Conservation (phyloP, 2,797 vertebrate genomes). For the Hylomyscus alleni region DNA sequence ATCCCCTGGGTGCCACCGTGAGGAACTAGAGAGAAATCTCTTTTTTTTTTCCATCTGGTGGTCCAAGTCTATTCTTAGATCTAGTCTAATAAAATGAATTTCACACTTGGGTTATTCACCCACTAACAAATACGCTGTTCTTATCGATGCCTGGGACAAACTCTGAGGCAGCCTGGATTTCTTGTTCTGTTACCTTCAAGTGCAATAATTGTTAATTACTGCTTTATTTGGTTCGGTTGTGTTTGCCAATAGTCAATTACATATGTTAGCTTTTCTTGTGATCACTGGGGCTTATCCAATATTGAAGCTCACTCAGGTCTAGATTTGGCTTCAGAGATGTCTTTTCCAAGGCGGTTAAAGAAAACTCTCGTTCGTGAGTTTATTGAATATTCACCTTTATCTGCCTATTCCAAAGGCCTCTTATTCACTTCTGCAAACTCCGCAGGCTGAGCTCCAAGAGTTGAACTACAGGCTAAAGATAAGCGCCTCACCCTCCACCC, state of each 20-base stretch:
- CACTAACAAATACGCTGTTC: slow-evolving; percentile 76
- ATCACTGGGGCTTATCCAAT: slow-evolving; percentile 80
- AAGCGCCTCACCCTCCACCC: background rate
- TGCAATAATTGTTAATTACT: slow-evolving; percentile 84
- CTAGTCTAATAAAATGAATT: slow-evolving; percentile 80
- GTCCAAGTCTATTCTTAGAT: slow-evolving; percentile 76
- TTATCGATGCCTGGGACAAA: slow-evolving; percentile 76
- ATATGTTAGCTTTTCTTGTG: slow-evolving; percentile 77
- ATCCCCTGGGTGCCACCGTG: background rate
- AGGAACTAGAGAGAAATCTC: slow-evolving; percentile 53
- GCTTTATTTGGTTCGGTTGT: slow-evolving; percentile 83
- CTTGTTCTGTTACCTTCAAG: slow-evolving; percentile 75
- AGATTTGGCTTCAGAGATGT: slow-evolving; percentile 81
- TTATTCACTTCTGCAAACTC: slow-evolving; percentile 56
- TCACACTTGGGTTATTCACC: slow-evolving; percentile 79
- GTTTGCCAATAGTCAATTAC: slow-evolving; percentile 83
- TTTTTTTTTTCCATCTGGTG: slow-evolving; percentile 43
- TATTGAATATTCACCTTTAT: slow-evolving; percentile 82
- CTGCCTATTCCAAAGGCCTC: slow-evolving; percentile 76
- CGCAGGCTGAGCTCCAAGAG: slow-evolving; percentile 61
- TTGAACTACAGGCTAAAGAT: slow-evolving; percentile 72
- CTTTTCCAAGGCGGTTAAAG: slow-evolving; percentile 80
- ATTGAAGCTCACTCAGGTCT: slow-evolving; percentile 75
- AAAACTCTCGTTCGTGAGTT: slow-evolving; percentile 79
- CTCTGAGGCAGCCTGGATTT: slow-evolving; percentile 70